Evolutionary conservation across 2,888 invertebrate genomes (phyloP).

Genomic region (Proisotoma minuta): DNA sequence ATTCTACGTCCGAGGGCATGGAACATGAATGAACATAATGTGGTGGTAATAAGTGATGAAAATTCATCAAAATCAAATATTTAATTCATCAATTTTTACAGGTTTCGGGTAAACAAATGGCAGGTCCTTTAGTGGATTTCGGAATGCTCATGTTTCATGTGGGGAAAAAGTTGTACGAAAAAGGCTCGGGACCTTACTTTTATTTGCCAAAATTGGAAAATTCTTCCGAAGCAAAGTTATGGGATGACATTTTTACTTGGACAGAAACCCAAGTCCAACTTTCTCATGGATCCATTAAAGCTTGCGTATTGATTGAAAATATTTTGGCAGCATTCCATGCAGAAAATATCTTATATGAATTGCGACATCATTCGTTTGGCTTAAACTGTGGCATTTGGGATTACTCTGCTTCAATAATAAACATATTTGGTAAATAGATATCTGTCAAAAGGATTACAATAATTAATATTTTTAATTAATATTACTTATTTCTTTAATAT

Average conservation of each 20-base stretch:
- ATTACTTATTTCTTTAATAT: slow-evolving; percentile 8
- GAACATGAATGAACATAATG: slow-evolving; percentile 67
- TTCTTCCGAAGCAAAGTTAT: slow-evolving; percentile 61
- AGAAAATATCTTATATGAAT: slow-evolving; percentile 64
- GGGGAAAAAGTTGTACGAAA: slow-evolving; percentile 56
- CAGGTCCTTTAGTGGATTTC: slow-evolving; percentile 67
- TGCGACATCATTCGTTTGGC: slow-evolving; percentile 64
- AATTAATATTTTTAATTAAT: neutral
- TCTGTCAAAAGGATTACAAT: too few relatives aligned
- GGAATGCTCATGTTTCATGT: slow-evolving; percentile 64
- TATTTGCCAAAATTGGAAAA: slow-evolving; percentile 68
- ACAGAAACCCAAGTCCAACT: slow-evolving; percentile 57
- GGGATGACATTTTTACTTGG: slow-evolving; percentile 67
- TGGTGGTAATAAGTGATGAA: slow-evolving; percentile 53
- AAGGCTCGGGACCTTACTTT: slow-evolving; percentile 63
- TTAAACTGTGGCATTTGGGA: slow-evolving; percentile 73
- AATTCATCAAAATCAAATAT: too few relatives aligned
- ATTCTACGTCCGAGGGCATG: slow-evolving; percentile 64
- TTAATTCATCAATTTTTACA: neutral
- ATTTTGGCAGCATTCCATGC: slow-evolving; percentile 64
- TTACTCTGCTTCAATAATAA: slow-evolving; percentile 63
- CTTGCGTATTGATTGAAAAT: slow-evolving; percentile 68
- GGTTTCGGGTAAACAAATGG: slow-evolving; percentile 35
- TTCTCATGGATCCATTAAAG: slow-evolving; percentile 62
- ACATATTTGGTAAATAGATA: slow-evolving; percentile 58